These are phyloP conservation scores for Mionectes macconnelli DNA, from an alignment of 2,113 vertebrate species.

Conservation along the genomic window DNA sequence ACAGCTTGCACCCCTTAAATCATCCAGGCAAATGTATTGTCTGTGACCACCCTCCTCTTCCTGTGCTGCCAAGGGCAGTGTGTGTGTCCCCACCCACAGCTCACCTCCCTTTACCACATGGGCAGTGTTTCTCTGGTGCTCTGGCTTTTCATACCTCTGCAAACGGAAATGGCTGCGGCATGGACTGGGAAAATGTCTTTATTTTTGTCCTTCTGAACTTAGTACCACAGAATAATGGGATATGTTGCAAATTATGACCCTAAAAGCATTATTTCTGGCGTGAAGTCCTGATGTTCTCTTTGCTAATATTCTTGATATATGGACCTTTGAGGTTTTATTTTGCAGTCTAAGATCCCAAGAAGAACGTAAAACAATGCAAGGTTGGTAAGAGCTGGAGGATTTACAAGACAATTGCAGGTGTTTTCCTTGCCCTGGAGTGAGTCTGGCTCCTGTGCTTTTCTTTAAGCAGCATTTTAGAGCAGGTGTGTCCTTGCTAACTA, in stretches of 20 bases:
- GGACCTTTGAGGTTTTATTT: neutral
- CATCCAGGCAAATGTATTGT: neutral
- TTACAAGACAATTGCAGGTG: neutral
- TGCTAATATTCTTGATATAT: neutral
- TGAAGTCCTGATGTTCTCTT: neutral
- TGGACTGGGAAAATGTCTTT: neutral
- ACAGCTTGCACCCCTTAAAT: neutral
- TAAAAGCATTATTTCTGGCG: neutral
- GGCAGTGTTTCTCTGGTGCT: neutral
- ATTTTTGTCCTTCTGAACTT: neutral
- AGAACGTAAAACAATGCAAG: neutral
- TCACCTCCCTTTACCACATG: rapidly evolving
- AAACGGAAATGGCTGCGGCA: neutral
- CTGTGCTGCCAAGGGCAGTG: neutral
- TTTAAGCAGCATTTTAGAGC: neutral
- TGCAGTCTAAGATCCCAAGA: neutral
- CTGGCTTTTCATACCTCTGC: neutral
- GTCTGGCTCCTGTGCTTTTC: neutral
- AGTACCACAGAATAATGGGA: neutral
- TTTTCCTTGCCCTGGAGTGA: rapidly evolving
- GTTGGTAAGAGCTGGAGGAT: neutral
- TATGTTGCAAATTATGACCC: neutral
- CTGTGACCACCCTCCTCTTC: neutral
- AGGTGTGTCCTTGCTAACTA: neutral
- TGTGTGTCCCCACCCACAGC: neutral